Conservation (phyloP, 2,797 vertebrate genomes). For the Liasis olivaceus region DNA sequence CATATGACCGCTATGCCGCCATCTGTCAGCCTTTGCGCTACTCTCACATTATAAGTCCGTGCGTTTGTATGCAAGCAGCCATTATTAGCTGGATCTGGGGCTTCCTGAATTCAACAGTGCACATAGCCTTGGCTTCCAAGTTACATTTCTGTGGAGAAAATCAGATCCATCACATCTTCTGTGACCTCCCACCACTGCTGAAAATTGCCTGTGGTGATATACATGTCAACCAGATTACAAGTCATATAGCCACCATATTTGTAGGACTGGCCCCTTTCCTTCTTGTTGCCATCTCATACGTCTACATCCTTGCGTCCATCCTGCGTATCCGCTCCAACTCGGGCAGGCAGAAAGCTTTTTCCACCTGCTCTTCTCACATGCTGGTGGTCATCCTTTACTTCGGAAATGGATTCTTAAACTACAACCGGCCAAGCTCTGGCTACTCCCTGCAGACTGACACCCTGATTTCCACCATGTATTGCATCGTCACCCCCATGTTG, state of each 20-base stretch:
- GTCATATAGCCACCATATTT: conserved; percentile 25
- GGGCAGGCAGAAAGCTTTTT: conserved; percentile 57
- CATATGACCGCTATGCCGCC: conserved; percentile 58
- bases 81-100: conserved; percentile 43
- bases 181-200: conserved; percentile 55
- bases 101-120: conserved; percentile 42
- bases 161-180: conserved; percentile 60
- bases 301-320: conserved; percentile 48
- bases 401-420: not conserved
- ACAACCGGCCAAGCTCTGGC: conserved; percentile 21
- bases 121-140: conserved; percentile 33
- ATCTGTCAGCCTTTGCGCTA: conserved; percentile 58
- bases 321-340: conserved; percentile 16
- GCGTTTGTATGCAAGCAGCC: conserved; percentile 18
- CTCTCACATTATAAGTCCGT: conserved; percentile 42
- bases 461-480: conserved; percentile 40
- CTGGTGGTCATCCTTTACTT: not conserved
- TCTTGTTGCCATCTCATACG: conserved; percentile 47
- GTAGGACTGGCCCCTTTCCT: conserved; percentile 52
- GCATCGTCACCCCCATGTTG: conserved; percentile 56
- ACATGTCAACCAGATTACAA: conserved; percentile 27
- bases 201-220: conserved; percentile 39
- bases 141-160: conserved; percentile 44
- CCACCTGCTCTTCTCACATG: conserved; percentile 64
- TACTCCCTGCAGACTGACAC: not conserved